Evolutionary conservation across 2,797 vertebrate species (phyloP).

Genomic region (Aldrovandia affinis): DNA sequence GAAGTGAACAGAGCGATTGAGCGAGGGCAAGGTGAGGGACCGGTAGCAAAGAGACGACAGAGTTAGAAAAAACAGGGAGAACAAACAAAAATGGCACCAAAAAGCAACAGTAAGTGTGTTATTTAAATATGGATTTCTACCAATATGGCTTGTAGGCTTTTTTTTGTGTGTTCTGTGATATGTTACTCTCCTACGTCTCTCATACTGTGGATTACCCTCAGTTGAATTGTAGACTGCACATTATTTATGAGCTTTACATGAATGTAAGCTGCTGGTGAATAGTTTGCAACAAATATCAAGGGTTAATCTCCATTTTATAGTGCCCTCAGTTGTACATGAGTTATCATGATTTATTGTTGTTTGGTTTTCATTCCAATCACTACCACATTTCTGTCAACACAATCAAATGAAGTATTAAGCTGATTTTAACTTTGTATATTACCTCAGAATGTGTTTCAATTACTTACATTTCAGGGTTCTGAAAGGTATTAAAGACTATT

Average conservation of each 20-base stretch:
- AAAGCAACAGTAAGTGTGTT: slow-evolving; percentile 52
- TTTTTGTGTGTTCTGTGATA: neutral
- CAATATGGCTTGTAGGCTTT: slow-evolving; percentile 10
- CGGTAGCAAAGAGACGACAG: slow-evolving; percentile 39
- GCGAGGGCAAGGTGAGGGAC: slow-evolving; percentile 36
- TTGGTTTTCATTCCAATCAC: neutral
- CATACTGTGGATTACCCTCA: neutral
- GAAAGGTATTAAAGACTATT: neutral
- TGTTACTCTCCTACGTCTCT: slow-evolving; percentile 16
- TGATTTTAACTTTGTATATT: neutral
- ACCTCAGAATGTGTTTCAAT: neutral
- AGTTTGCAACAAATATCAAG: neutral
- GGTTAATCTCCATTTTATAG: neutral
- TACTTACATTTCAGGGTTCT: neutral
- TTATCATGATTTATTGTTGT: neutral
- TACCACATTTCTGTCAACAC: neutral
- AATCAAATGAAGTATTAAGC: neutral
- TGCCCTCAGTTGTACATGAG: neutral
- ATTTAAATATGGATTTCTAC: slow-evolving; percentile 4
- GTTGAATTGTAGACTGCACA: neutral
- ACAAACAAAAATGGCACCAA: slow-evolving; percentile 63
- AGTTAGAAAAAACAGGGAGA: slow-evolving; percentile 42
- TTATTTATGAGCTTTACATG: slow-evolving; percentile 15
- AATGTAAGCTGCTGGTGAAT: neutral
- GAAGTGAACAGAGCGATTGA: slow-evolving; percentile 47